Evolutionary conservation across 2,888 invertebrate genomes (phyloP).

Genomic region (Hypercompe scribonia): DNA sequence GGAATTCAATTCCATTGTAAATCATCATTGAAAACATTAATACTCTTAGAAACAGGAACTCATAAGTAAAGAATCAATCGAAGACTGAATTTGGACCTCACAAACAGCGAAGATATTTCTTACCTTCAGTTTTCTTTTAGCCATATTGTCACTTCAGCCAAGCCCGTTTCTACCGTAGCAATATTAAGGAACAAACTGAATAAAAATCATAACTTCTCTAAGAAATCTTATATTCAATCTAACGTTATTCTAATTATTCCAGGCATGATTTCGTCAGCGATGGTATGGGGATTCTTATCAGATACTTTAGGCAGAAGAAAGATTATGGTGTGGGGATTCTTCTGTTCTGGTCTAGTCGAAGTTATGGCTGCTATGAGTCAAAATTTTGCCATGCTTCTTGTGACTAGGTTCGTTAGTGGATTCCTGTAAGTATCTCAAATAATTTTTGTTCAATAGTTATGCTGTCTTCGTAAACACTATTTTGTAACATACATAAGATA

Average conservation of each 20-base stretch:
- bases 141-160: too few species aligned
- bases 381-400: constrained; percentile 88
- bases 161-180: too few species aligned
- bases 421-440: constrained; percentile 88
- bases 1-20: too few species aligned
- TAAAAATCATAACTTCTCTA: neutral
- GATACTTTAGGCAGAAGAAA: constrained; percentile 90
- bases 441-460: neutral
- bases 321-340: constrained; percentile 89
- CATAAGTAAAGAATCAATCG: too few species aligned
- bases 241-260: constrained; percentile 23
- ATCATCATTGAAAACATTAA: too few species aligned
- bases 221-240: neutral
- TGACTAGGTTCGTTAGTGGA: constrained; percentile 91
- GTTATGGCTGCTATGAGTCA: constrained; percentile 88
- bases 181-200: neutral
- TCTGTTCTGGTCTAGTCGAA: constrained; percentile 88
- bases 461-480: neutral
- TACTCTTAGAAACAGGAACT: too few species aligned
- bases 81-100: too few species aligned
- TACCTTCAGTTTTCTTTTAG: too few species aligned
- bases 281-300: constrained; percentile 92
- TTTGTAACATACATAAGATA: neutral
- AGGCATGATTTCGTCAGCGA: constrained; percentile 92
- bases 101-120: too few species aligned